These are phyloP conservation scores for Planococcus citri DNA, from an alignment of 1,140 invertebrate species.

Conservation along the genomic window DNA sequence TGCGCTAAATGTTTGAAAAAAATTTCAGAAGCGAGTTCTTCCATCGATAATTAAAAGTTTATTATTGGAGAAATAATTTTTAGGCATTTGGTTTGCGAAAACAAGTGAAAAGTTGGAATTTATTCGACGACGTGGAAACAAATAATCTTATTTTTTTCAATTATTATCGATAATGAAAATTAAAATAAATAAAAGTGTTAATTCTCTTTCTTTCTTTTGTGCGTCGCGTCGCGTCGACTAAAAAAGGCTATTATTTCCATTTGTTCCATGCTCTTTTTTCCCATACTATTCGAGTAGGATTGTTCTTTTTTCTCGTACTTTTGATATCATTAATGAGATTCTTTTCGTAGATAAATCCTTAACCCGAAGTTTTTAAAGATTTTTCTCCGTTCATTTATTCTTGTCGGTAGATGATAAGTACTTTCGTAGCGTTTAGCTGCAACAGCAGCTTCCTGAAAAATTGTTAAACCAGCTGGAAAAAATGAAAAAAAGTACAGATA, in stretches of 20 bases:
- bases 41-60: no score
- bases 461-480: slow-evolving; percentile 19
- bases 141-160: slow-evolving; percentile 12
- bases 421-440: slow-evolving; percentile 14
- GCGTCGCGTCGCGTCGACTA: neutral
- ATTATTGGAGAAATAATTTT: neutral
- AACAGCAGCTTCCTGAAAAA: slow-evolving; percentile 18
- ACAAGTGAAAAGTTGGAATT: neutral
- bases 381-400: slow-evolving; percentile 19
- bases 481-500: slow-evolving; percentile 15
- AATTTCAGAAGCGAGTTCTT: no score
- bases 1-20: no score
- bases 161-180: slow-evolving; percentile 9
- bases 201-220: neutral
- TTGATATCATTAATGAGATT: slow-evolving; percentile 20
- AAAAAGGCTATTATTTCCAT: slow-evolving; percentile 12
- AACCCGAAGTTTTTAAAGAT: slow-evolving; percentile 19
- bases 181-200: neutral
- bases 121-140: neutral
- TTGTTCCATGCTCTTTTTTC: slow-evolving; percentile 1
- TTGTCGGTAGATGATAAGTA: slow-evolving; percentile 20
- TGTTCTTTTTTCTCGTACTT: slow-evolving; percentile 13
- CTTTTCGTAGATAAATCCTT: slow-evolving; percentile 17
- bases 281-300: neutral
- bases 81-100: neutral